Conservation (phyloP, 2,888 invertebrate genomes). For the Lymantria dispar region DNA sequence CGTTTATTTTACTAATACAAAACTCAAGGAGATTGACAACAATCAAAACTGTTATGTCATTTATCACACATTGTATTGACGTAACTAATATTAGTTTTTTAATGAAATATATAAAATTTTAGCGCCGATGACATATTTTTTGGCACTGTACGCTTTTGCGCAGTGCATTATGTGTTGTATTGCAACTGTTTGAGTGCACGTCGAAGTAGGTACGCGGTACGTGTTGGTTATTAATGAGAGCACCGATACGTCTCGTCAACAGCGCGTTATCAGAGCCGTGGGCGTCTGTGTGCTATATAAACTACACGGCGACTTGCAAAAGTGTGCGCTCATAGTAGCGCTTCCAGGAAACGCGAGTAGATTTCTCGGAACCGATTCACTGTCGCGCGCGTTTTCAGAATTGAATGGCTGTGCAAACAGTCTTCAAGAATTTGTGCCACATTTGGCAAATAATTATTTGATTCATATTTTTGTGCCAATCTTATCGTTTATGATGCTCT, state of each 20-base stretch:
- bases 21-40: too few species aligned
- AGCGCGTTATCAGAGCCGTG: conserved; percentile 73
- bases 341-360: conserved; percentile 79
- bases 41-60: too few species aligned
- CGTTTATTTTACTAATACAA: too few species aligned
- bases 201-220: conserved; percentile 68
- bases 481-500: conserved; percentile 36
- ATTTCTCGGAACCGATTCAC: conserved; percentile 74
- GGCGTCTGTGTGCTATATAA: conserved; percentile 61
- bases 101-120: background rate
- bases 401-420: conserved; percentile 59
- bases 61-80: too few species aligned
- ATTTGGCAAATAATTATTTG: background rate
- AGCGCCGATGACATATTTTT: background rate
- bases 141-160: conserved; percentile 2
- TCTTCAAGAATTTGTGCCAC: conserved; percentile 32
- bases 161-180: conserved; percentile 14
- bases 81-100: too few species aligned
- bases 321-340: conserved; percentile 73
- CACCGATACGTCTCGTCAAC: conserved; percentile 66
- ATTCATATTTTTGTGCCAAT: conserved; percentile 17
- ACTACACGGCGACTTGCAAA: conserved; percentile 39
- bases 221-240: conserved; percentile 66
- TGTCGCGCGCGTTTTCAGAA: conserved; percentile 75
- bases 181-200: conserved; percentile 71